Percentiles rank a stretch among this genome's conserved stretches.
Evolutionary conservation across 2,888 invertebrate species (phyloP).

Genomic region (Archaeoteleia sp.): DNA sequence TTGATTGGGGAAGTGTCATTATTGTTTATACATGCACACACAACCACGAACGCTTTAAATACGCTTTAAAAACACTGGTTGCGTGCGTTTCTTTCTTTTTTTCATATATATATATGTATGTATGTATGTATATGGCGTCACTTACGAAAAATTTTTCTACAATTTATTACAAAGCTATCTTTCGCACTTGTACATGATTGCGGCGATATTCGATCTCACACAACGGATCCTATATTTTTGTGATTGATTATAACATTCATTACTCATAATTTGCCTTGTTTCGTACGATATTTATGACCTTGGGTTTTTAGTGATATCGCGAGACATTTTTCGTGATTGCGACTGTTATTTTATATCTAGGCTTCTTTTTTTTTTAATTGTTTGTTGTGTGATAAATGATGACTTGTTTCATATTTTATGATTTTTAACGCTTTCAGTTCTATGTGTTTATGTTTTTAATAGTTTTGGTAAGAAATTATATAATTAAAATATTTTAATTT

Average conservation of each 20-base stretch:
- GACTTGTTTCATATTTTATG: no score
- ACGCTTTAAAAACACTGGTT: neutral
- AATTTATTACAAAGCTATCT: conserved; percentile 46
- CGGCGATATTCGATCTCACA: conserved; percentile 33
- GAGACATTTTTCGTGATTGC: no score
- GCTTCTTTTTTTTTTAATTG: no score
- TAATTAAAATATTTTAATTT: no score
- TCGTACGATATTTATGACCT: neutral
- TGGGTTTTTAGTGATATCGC: no score
- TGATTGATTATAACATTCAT: conserved; percentile 26
- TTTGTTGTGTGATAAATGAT: no score
- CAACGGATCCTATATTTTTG: conserved; percentile 9
- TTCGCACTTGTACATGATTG: conserved; percentile 38
- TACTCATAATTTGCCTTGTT: conserved; percentile 5
- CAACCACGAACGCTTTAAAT: conserved; percentile 15
- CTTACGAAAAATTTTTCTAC: conserved; percentile 24
- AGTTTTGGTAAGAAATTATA: no score
- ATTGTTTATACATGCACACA: conserved; percentile 15
- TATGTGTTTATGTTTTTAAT: no score
- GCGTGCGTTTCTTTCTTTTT: neutral
- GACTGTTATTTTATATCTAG: no score
- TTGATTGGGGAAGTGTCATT: conserved; percentile 11
- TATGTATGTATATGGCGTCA: neutral
- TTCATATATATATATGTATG: neutral
- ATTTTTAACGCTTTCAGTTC: no score